Conservation (phyloP, 2,113 vertebrate species). For the Nothobranchius furzeri region DNA sequence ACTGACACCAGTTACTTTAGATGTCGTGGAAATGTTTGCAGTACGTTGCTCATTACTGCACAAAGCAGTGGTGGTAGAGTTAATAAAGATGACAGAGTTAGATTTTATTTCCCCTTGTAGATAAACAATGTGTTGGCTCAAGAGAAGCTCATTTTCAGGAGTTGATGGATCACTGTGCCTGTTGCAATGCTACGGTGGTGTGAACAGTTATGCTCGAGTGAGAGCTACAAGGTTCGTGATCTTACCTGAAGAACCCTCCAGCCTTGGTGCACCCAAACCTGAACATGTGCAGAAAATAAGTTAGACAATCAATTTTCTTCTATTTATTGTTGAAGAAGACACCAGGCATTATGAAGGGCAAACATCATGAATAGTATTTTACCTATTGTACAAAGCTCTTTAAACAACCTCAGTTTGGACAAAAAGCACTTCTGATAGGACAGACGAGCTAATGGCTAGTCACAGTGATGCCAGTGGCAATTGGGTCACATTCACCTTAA, state of each 20-base stretch:
- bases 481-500: too few species aligned
- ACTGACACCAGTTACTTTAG: background rate
- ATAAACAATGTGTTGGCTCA: background rate
- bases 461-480: too few species aligned
- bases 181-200: background rate
- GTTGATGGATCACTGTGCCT: background rate
- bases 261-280: too few species aligned
- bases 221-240: background rate
- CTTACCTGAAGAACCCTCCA: too few species aligned
- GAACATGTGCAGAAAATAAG: background rate
- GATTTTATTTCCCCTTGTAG: background rate
- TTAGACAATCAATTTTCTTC: too few species aligned
- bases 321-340: background rate
- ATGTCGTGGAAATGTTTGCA: background rate
- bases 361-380: too few species aligned
- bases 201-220: background rate
- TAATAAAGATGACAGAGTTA: background rate
- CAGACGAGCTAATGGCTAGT: too few species aligned
- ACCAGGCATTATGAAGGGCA: too few species aligned
- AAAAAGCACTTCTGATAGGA: too few species aligned
- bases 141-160: background rate
- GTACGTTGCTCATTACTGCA: background rate
- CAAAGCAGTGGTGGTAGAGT: background rate
- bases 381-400: too few species aligned
- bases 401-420: too few species aligned